phyloP scores from a whole-genome alignment of 2,888 invertebrate genomes.

The Acanthosepion esculentum region DNA sequence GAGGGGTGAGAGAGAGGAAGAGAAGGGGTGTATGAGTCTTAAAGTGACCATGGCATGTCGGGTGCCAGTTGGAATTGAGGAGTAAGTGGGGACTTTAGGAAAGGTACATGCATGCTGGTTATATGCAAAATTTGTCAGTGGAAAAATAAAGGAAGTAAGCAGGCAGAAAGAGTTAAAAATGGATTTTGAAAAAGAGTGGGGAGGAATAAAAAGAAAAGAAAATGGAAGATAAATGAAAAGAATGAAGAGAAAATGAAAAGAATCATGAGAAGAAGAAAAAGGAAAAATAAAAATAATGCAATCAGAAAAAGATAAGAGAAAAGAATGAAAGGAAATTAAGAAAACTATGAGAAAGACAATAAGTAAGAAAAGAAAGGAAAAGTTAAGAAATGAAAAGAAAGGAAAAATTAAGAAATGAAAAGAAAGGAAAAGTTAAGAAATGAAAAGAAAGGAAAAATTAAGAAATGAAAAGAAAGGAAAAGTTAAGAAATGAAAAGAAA shows the following conservation, averaged over 20 bases:
- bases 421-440: not conserved
- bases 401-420: not conserved
- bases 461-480: not conserved
- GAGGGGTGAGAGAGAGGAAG: not conserved
- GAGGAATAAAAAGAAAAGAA: not conserved
- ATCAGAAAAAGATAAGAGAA: not conserved
- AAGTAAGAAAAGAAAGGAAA: not conserved
- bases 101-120: not conserved
- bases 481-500: not conserved
- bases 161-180: not conserved
- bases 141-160: not conserved
- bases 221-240: not conserved
- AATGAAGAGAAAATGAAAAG: too few species aligned
- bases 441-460: too few species aligned
- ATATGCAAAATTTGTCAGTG: not conserved
- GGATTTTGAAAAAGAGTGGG: not conserved
- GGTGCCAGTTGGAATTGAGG: not conserved
- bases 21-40: not conserved
- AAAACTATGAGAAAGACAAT: not conserved
- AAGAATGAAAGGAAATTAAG: not conserved
- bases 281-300: not conserved
- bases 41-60: not conserved
- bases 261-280: not conserved
- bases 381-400: not conserved
- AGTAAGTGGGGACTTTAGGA: not conserved